phyloP scores from a whole-genome alignment of 2,113 vertebrate species.

The Erythrolamprus reginae region DNA sequence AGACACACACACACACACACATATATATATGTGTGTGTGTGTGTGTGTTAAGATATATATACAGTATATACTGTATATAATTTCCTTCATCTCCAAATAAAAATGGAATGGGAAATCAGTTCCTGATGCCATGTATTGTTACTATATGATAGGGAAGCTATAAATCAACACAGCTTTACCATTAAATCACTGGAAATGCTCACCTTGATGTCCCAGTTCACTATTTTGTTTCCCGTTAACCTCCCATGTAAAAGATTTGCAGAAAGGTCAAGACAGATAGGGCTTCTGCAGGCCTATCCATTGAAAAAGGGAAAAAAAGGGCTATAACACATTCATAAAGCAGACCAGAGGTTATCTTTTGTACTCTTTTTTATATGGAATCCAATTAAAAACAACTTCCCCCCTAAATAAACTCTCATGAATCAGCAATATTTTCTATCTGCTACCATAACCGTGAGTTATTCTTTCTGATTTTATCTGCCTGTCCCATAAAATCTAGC shows the following conservation, averaged over 20 bases:
- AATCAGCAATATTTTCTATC: not conserved
- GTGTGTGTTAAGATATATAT: too few relatives aligned
- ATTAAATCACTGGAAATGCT: not conserved
- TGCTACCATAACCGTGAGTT: not conserved
- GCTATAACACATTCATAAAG: not conserved
- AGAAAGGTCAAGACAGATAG: constrained; percentile 94
- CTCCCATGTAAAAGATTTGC: constrained; percentile 88
- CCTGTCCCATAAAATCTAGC: not conserved
- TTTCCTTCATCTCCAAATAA: not conserved
- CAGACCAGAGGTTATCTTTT: not conserved
- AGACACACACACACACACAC: too few relatives aligned
- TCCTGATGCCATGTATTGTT: not conserved
- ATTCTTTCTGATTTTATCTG: not conserved
- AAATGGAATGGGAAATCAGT: not conserved
- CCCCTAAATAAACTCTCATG: not conserved
- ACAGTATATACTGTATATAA: too few relatives aligned
- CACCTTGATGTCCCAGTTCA: constrained; percentile 99
- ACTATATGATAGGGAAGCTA: not conserved
- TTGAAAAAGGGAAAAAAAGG: constrained; percentile 28
- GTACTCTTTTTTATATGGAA: not conserved
- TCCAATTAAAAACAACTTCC: not conserved
- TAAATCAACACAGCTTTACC: not conserved
- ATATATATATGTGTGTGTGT: too few relatives aligned
- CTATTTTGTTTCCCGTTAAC: constrained; percentile 95
- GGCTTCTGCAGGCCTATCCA: constrained; percentile 86